Percentiles rank a stretch among this genome's conserved stretches.
These are phyloP conservation scores for Chrysomela aeneicollis DNA, from an alignment of 2,888 invertebrate genomes.

Conservation along the genomic window DNA sequence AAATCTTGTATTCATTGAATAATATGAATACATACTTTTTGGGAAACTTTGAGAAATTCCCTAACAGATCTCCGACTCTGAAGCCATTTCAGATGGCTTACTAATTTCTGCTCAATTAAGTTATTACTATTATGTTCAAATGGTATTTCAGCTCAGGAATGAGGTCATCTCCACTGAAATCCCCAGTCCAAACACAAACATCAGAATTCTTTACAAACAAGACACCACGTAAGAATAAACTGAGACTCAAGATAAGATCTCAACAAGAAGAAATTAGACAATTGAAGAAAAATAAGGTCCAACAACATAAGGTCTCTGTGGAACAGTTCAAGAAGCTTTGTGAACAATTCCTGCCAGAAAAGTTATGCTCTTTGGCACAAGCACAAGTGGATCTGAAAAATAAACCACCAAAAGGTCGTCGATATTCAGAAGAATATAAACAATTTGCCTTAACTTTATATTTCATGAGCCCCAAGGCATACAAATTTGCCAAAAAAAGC, in stretches of 20 bases:
- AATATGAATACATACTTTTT: too few species aligned
- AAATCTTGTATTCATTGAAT: too few species aligned
- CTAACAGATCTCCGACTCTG: too few species aligned
- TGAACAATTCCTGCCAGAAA: constrained; percentile 19
- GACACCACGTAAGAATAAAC: constrained; percentile 1
- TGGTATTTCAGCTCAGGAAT: constrained; percentile 1
- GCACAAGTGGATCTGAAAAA: constrained; percentile 11
- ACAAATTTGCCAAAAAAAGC: constrained; percentile 18
- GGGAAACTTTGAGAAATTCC: too few species aligned
- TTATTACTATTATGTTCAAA: too few species aligned
- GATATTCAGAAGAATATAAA: background rate
- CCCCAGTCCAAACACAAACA: constrained; percentile 8
- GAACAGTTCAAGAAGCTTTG: constrained; percentile 13
- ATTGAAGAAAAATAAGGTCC: background rate
- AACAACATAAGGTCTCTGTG: background rate
- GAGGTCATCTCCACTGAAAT: background rate
- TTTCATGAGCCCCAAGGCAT: constrained; percentile 3
- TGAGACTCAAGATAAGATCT: background rate
- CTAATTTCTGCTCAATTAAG: too few species aligned
- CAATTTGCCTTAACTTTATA: background rate
- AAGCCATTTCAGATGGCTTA: too few species aligned
- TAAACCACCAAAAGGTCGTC: background rate
- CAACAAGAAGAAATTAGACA: constrained; percentile 6
- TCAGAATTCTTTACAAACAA: background rate
- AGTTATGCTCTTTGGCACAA: constrained; percentile 9